phyloP scores from a whole-genome alignment of 2,888 invertebrate species.

The Xanthorhoe spadicearia region DNA sequence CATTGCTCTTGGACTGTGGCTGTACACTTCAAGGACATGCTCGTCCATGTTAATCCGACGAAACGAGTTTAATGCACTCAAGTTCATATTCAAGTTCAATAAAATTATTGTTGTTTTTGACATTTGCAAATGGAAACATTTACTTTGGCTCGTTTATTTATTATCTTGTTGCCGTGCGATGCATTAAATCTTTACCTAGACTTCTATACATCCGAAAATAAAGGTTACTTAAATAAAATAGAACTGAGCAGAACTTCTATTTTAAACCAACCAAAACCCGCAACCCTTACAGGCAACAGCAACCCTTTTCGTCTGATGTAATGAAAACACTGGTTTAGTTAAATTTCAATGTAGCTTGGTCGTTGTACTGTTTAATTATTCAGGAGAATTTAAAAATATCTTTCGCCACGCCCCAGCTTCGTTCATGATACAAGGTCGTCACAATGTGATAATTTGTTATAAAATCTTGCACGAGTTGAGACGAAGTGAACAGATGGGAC shows the following conservation, averaged over 20 bases:
- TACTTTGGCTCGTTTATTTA: background rate
- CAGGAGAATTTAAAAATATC: conserved; percentile 39
- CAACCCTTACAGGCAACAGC: background rate
- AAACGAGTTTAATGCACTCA: conserved; percentile 28
- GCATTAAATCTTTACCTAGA: background rate
- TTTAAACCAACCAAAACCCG: background rate
- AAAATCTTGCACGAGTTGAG: conserved; percentile 32
- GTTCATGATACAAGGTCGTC: conserved; percentile 35
- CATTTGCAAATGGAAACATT: background rate
- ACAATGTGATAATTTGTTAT: conserved; percentile 41
- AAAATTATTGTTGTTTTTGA: conserved; percentile 1
- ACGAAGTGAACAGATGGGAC: conserved; percentile 35
- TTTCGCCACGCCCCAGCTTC: conserved; percentile 27
- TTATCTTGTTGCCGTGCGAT: background rate
- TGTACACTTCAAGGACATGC: conserved; percentile 39
- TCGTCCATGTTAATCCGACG: conserved; percentile 23
- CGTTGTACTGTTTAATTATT: conserved; percentile 29
- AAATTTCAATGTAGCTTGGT: conserved; percentile 18
- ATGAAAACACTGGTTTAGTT: conserved; percentile 2
- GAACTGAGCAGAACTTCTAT: background rate
- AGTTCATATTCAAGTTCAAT: conserved; percentile 16
- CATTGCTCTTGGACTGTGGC: conserved; percentile 72
- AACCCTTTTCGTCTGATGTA: background rate
- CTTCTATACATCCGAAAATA: no score
- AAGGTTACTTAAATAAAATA: background rate